phyloP scores from a whole-genome alignment of 2,888 invertebrate species.

The Ametastegia equiseti region DNA sequence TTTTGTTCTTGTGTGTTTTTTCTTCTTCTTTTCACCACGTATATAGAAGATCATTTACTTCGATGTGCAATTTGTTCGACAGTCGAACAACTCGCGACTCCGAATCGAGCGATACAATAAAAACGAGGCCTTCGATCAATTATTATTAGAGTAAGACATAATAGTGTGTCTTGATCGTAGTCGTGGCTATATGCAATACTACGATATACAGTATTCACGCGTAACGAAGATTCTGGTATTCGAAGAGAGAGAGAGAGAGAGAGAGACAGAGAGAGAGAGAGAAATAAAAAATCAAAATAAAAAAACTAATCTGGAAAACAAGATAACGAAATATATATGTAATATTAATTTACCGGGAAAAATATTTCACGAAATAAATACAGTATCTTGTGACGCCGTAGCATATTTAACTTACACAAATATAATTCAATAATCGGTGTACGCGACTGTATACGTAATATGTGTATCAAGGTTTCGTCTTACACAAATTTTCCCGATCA shows the following conservation, averaged over 20 bases:
- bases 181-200: not conserved
- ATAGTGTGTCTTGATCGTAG: too few species aligned
- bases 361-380: not conserved
- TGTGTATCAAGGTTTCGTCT: slow-evolving; percentile 5
- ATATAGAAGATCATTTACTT: not conserved
- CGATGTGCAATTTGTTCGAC: slow-evolving; percentile 14
- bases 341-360: not conserved
- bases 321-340: not conserved
- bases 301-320: too few species aligned
- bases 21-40: too few species aligned
- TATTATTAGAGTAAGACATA: not conserved
- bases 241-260: not conserved
- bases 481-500: not conserved
- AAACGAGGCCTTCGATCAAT: not conserved
- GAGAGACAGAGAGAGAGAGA: too few species aligned
- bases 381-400: not conserved
- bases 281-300: too few species aligned
- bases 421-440: not conserved
- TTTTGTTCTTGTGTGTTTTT: not conserved
- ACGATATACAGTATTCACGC: too few species aligned
- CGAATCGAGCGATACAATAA: not conserved
- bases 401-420: not conserved
- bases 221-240: not conserved
- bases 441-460: not conserved
- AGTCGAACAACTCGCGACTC: not conserved